phyloP scores from a whole-genome alignment of 2,797 vertebrate genomes.

The Sciaenops ocellatus region DNA sequence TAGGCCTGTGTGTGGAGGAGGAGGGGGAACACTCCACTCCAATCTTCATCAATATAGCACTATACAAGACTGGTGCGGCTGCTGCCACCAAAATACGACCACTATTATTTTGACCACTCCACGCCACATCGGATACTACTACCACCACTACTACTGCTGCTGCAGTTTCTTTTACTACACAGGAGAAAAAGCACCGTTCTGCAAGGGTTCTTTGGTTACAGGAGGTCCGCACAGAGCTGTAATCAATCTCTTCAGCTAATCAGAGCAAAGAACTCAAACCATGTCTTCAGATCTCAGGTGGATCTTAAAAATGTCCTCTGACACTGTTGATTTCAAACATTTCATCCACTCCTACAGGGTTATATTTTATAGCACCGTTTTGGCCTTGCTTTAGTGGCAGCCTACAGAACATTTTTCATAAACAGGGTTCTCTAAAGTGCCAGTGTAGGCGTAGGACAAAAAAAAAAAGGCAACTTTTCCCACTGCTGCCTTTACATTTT shows the following conservation, averaged over 20 bases:
- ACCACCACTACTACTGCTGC: constrained; percentile 18
- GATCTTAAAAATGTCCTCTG: constrained; percentile 43
- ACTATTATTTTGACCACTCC: constrained; percentile 70
- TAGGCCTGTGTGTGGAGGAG: constrained; percentile 66
- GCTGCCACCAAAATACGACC: constrained; percentile 71
- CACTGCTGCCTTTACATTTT: constrained; percentile 32
- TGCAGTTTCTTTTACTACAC: constrained; percentile 34
- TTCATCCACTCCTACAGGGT: constrained; percentile 27
- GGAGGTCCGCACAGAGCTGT: constrained; percentile 29
- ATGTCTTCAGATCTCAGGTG: constrained; percentile 6
- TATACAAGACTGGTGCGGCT: constrained; percentile 70
- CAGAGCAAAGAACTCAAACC: constrained; percentile 29
- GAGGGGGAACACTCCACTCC: constrained; percentile 74
- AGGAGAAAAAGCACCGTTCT: constrained; percentile 29
- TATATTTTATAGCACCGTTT: constrained; percentile 30
- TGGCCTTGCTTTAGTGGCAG: constrained; percentile 41
- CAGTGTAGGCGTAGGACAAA: constrained; percentile 47
- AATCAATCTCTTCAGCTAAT: constrained; percentile 58
- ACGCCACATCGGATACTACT: constrained; percentile 54
- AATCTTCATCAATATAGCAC: constrained; percentile 82
- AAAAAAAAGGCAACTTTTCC: constrained; percentile 44
- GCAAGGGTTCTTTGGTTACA: constrained; percentile 27
- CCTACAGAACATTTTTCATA: constrained; percentile 34
- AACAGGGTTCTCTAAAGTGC: constrained; percentile 54
- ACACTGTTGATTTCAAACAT: constrained; percentile 32